Base-by-base conservation (phyloP, 2,888 invertebrate species). In the Boloria selene region DNA sequence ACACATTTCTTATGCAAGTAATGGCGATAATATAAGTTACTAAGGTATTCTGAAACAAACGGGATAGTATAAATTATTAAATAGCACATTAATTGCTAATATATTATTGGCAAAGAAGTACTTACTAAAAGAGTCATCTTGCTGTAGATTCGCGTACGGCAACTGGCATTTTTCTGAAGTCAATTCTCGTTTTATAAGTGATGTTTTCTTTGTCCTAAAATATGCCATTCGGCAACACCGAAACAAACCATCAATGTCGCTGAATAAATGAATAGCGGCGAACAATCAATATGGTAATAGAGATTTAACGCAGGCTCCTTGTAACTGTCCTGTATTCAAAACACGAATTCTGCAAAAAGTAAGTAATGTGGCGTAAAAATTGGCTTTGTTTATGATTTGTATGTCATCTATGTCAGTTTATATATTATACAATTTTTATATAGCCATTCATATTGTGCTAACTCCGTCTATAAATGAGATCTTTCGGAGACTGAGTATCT, bases 231-330 rank as follows among this genome's bases (percentile, higher is more conserved):
- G 81, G 87, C 86, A 88, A 90, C 83, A 90, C 87, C 87, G 88
- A 90, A 87, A 90, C 90, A 87, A 91, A 91, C 84, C 84, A 86
- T 84, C 91, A 91, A 91, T 91, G 92, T 89, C 91, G 82, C 82
- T 83, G 81, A 86, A 80, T 81, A 80, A 77, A 78, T 87, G 87
- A 90, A 90, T 84, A 87, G 87, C 72, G 77, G 77, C 74, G 70
- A 84, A 91, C 90, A 92, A 91, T 90, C 82, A 87, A 87, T 84
- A 91, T 90, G 91, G 74, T 83, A 90, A 91, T 91, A 78, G 80
- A 77, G 77, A 87, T 89, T 88, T 87, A 80, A 82, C 83, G 80
- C 86, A 79, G 81, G 75, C 80, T 81, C 75, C 75, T 74, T 75
- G 82, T 83, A 77, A 79, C 75, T 76, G 75, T 82, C 80, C 73